Evolutionary conservation across 64 coral and sea anemone genomes (phyloP), one percentile per base, ranked within the genome.

Genomic region (Dendrophyllia cribrosa): DNA sequence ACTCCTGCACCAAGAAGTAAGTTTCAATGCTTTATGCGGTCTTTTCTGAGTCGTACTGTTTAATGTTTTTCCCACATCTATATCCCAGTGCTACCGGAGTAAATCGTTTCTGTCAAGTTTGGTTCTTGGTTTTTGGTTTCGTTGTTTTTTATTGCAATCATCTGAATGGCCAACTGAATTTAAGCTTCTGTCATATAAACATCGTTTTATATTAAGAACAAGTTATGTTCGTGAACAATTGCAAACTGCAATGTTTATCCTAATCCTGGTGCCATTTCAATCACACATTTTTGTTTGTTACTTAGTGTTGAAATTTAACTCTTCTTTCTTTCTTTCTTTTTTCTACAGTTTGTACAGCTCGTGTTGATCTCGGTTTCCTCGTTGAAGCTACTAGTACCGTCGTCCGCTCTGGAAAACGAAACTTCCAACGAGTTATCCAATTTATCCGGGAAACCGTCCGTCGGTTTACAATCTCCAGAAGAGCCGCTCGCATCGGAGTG

Each of bases 331-430:
- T 34, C 34, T 52, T 8, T 24, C 25, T 88, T 12, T 59, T 34
- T 9, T 83, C 59, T 11, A 48, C 55, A 92, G 91, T 87, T 78
- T 92, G 91, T n/a, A 77, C 20, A 26, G 81, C 72, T 51, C 70
- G 91, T 58, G 52, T 92, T 34, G 91, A 92, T 68, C 72, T 92
- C 64, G 82, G 91, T 58, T 78, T 92, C 61, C 91, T 92, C 43
- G 68, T 92, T 43, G 91, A 92, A 16, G 83, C 74, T 3, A 77
- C 91, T 4, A 58, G 44, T 14, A 70, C 43, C 12, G 88, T 81
- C 4, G 4, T 51, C 4, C 72, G 62, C 24, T 51, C 44, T 50
- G 52, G 58, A 59, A n/a, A 69, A n/a, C 17, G 21, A 60, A 66
- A 87, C n/a, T 24, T 78, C 71, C 82, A 15, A 7, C 65, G 56